These are phyloP conservation scores for Daubentonia madagascariensis DNA, from an alignment of 2,113 vertebrate genomes.

Conservation along the genomic window DNA sequence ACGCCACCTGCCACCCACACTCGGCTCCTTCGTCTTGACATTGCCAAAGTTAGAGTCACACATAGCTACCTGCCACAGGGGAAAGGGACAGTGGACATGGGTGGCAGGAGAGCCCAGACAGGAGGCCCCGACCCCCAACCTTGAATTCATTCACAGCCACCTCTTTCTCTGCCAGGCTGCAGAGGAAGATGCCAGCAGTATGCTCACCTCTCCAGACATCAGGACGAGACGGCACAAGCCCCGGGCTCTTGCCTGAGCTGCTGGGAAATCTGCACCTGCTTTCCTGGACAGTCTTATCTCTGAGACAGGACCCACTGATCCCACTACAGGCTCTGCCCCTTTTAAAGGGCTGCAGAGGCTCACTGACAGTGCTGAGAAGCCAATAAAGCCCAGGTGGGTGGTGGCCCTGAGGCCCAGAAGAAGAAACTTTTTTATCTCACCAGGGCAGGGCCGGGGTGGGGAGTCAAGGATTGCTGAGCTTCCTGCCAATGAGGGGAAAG, in stretches of 20 bases:
- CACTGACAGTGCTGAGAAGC: conserved; percentile 1
- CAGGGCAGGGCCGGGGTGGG: background rate
- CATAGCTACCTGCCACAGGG: conserved; percentile 19
- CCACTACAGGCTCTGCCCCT: conserved; percentile 39
- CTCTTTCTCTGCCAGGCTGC: background rate
- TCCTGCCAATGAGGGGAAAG: background rate
- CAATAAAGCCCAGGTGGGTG: conserved; percentile 69
- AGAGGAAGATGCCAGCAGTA: background rate
- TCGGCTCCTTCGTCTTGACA: background rate
- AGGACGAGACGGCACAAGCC: fast-evolving
- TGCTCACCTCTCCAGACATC: conserved; percentile 54
- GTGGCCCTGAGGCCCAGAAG: conserved; percentile 40
- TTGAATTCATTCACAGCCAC: background rate
- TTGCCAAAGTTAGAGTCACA: fast-evolving
- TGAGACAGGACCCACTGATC: fast-evolving
- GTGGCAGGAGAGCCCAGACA: background rate
- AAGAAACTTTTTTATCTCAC: conserved; percentile 71
- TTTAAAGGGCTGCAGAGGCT: conserved; percentile 64
- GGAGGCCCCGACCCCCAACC: background rate
- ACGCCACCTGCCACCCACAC: fast-evolving
- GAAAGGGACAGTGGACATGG: background rate
- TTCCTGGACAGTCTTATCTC: background rate
- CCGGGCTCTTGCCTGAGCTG: background rate
- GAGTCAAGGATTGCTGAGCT: conserved; percentile 63
- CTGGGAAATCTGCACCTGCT: background rate